Conservation (phyloP, 2,113 vertebrate genomes). For the Martes martes region DNA sequence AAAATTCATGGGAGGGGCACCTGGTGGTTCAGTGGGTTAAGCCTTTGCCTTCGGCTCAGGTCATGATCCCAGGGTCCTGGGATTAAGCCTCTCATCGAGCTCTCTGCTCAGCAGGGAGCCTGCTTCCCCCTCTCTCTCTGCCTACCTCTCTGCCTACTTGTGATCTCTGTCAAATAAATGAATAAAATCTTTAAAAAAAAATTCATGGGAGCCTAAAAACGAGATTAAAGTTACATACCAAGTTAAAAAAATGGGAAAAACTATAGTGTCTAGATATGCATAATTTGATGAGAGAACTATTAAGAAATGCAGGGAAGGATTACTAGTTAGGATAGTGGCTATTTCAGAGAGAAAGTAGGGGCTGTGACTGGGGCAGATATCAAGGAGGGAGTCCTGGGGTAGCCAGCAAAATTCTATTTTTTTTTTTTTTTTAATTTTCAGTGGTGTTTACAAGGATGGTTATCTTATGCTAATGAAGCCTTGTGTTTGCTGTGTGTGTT, state of each 20-base stretch:
- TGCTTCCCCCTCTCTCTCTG: no score
- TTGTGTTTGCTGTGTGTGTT: neutral
- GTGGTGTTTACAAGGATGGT: neutral
- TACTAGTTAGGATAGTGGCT: neutral
- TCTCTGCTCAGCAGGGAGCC: no score
- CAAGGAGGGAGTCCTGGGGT: neutral
- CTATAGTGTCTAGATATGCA: neutral
- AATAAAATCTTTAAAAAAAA: neutral
- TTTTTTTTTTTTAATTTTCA: neutral
- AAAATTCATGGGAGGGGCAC: neutral
- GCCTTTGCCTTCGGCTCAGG: no score
- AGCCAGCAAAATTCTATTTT: neutral
- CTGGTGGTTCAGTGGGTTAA: no score
- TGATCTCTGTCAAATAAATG: no score
- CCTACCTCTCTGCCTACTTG: no score
- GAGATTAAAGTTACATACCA: neutral
- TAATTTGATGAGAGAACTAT: neutral
- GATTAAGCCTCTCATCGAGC: no score
- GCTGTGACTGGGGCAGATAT: neutral
- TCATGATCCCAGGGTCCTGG: no score
- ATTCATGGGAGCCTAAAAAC: neutral
- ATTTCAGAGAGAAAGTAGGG: neutral
- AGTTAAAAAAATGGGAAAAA: neutral
- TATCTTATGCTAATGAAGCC: neutral
- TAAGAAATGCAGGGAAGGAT: neutral